Percentiles rank a stretch among this genome's conserved stretches.
Conservation (phyloP, 2,797 vertebrate species). For the Cyclopterus lumpus region DNA sequence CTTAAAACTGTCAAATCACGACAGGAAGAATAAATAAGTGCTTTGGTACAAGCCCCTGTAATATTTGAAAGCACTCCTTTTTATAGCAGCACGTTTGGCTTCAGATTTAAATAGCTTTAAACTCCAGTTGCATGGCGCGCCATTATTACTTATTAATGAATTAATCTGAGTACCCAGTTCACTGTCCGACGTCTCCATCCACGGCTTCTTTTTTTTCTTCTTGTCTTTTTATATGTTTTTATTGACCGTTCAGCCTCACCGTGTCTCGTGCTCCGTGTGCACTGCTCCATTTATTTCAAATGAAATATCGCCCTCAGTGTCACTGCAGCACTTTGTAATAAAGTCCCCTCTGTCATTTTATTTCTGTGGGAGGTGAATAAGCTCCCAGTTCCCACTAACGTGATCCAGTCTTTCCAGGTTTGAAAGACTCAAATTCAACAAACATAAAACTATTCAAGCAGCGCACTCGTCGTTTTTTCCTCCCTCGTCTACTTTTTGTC, state of each 20-base stretch:
- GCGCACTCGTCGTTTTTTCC: slow-evolving; percentile 9
- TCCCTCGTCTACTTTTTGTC: too few species aligned
- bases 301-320: slow-evolving; percentile 5
- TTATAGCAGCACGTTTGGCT: slow-evolving; percentile 15
- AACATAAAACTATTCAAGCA: slow-evolving; percentile 2
- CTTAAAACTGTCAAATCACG: not conserved
- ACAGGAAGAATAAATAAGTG: not conserved
- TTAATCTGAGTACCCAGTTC: slow-evolving; percentile 55
- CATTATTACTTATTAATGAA: slow-evolving; percentile 14
- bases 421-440: slow-evolving; percentile 16
- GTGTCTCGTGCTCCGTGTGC: slow-evolving; percentile 75
- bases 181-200: slow-evolving; percentile 85
- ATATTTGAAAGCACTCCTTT: not conserved
- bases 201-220: slow-evolving; percentile 82
- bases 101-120: slow-evolving; percentile 11
- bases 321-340: slow-evolving; percentile 26
- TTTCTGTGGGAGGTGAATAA: slow-evolving; percentile 19
- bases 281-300: slow-evolving; percentile 45
- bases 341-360: slow-evolving; percentile 3
- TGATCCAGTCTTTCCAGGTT: slow-evolving; percentile 12
- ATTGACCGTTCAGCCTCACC: slow-evolving; percentile 56
- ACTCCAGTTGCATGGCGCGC: slow-evolving; percentile 50
- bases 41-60: not conserved
- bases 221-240: slow-evolving; percentile 77
- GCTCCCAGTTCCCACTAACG: slow-evolving; percentile 9